Percentiles rank a stretch among this genome's conserved stretches.
Evolutionary conservation across 2,797 vertebrate species (phyloP).

Genomic region (Tamandua tetradactyla): DNA sequence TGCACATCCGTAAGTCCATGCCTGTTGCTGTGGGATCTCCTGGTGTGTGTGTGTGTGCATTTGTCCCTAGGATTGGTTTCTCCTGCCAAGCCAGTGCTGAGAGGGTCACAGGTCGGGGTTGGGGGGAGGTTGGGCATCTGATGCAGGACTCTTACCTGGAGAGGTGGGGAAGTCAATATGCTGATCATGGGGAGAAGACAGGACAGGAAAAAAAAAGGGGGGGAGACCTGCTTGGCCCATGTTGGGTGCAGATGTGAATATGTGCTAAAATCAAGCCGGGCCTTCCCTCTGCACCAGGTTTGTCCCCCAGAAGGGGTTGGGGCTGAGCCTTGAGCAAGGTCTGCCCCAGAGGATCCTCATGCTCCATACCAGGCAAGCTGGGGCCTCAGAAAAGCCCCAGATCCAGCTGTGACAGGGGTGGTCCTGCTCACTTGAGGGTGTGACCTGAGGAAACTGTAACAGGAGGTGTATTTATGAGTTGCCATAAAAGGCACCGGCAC

Average conservation of each 20-base stretch:
- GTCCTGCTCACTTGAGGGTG: neutral
- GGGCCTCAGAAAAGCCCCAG: neutral
- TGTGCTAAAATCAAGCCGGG: neutral
- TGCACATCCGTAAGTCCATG: neutral
- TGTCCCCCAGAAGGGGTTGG: neutral
- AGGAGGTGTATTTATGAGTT: conserved; percentile 50
- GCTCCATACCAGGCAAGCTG: neutral
- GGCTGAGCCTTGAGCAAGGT: neutral
- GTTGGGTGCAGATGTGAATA: neutral
- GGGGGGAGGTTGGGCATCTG: neutral
- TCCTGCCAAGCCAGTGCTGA: neutral
- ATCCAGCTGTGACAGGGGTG: neutral
- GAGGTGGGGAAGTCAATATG: neutral
- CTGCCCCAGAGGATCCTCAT: neutral
- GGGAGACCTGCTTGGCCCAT: neutral
- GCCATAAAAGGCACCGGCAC: neutral
- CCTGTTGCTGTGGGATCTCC: neutral
- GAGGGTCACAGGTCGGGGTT: neutral
- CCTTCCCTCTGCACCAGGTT: neutral
- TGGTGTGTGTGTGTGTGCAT: neutral
- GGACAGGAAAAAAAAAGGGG: neutral
- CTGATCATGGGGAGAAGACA: neutral
- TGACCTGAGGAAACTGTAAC: conserved; percentile 25
- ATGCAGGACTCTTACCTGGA: neutral
- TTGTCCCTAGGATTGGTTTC: neutral